A percentile compares a stretch with the other conserved stretches of the same genome.
phyloP scores from a whole-genome alignment of 1,140 invertebrate genomes.

The Adoxophyes honmai region DNA sequence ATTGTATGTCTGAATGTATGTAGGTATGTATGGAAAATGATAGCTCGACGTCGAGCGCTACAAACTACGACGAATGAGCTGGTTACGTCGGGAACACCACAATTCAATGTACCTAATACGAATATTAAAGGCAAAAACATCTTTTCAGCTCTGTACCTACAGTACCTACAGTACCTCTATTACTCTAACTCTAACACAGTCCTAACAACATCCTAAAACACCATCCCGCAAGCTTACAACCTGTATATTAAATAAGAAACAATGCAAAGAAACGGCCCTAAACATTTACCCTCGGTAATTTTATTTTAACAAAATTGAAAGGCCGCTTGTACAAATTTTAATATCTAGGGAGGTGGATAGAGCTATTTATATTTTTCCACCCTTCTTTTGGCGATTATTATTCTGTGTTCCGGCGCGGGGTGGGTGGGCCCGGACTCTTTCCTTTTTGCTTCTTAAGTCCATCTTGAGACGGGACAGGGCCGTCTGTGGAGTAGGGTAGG shows the following conservation, averaged over 20 bases:
- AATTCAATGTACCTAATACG: no score
- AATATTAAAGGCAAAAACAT: no score
- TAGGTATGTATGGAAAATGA: no score
- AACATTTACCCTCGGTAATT: constrained; percentile 38
- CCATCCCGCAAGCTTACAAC: neutral
- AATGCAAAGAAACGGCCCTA: neutral
- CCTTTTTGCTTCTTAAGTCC: constrained; percentile 77
- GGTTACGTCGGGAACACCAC: no score
- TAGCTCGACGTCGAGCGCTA: no score
- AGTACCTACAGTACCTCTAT: neutral
- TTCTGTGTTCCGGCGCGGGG: constrained; percentile 62
- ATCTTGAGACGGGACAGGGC: constrained; percentile 64
- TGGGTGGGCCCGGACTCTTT: constrained; percentile 64
- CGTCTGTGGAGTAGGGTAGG: constrained; percentile 43
- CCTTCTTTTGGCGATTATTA: constrained; percentile 77
- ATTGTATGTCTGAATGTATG: no score
- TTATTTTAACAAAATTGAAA: constrained; percentile 68
- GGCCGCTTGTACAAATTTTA: constrained; percentile 68
- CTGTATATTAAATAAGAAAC: neutral
- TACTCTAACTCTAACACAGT: no score
- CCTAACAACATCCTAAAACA: neutral
- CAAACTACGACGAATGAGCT: no score
- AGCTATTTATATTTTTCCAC: constrained; percentile 74
- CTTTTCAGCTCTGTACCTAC: no score
- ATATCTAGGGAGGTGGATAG: constrained; percentile 63